These are phyloP conservation scores for Chloroceryle aenea DNA, from an alignment of 2,113 vertebrate species.

Conservation along the genomic window DNA sequence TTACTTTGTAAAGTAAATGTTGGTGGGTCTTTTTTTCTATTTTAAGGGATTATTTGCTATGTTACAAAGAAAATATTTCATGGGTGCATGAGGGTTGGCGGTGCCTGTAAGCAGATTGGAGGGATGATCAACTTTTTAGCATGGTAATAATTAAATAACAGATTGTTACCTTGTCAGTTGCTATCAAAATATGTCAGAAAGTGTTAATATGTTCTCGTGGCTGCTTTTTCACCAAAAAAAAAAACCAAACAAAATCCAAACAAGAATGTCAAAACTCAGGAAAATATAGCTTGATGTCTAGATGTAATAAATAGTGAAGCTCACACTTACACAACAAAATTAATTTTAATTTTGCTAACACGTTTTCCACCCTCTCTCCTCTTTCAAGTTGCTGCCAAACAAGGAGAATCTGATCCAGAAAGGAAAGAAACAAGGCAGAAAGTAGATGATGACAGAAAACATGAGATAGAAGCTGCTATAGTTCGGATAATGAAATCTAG, in stretches of 20 bases:
- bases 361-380: conserved; percentile 12
- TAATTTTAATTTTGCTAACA: neutral
- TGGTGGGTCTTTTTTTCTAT: neutral
- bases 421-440: conserved; percentile 97
- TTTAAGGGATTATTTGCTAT: neutral
- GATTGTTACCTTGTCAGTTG: conserved; percentile 60
- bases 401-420: conserved; percentile 97
- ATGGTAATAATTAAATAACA: neutral
- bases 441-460: conserved; percentile 98
- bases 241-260: neutral
- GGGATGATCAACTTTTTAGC: neutral
- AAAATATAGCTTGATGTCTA: conserved; percentile 30
- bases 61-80: neutral
- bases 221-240: neutral
- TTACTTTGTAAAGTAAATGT: neutral
- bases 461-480: conserved; percentile 98
- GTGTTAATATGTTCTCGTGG: conserved; percentile 28
- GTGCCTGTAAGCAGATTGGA: neutral
- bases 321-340: neutral
- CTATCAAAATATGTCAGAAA: conserved; percentile 40
- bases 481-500: conserved; percentile 98
- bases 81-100: neutral
- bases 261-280: conserved; percentile 16
- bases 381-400: conserved; percentile 95
- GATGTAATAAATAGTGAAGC: conserved; percentile 10